Percentiles rank a stretch among this genome's conserved stretches.
Conservation (phyloP, 2,113 vertebrate genomes). For the Crotophaga sulcirostris region DNA sequence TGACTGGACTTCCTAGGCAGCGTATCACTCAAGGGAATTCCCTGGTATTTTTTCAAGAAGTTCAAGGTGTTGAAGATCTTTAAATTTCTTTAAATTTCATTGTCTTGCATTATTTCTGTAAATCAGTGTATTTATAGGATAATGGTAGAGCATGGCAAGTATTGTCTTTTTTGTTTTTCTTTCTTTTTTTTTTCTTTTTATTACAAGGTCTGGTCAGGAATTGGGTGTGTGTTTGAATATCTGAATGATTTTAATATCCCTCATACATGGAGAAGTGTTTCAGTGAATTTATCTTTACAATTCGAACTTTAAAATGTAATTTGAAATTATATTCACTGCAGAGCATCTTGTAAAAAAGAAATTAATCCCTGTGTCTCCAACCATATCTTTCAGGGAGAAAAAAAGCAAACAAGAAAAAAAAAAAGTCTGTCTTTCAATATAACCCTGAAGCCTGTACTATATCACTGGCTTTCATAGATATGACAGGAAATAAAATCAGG, state of each 20-base stretch:
- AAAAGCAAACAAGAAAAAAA: neutral
- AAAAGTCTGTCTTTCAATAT: neutral
- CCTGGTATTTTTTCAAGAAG: slow-evolving; percentile 10
- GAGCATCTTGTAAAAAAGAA: neutral
- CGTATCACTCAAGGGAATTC: neutral
- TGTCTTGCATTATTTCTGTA: neutral
- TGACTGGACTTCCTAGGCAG: neutral
- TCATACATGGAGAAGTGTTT: neutral
- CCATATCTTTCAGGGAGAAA: neutral
- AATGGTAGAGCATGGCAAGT: neutral
- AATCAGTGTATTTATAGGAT: neutral
- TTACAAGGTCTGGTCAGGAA: neutral
- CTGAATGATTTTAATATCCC: slow-evolving; percentile 7
- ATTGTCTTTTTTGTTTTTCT: neutral
- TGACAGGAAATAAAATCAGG: neutral
- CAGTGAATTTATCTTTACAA: neutral
- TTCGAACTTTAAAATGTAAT: neutral
- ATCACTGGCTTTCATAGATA: neutral
- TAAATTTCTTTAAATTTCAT: slow-evolving; percentile 16
- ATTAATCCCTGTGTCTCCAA: neutral
- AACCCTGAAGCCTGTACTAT: neutral
- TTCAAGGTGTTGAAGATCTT: neutral
- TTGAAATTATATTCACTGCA: slow-evolving; percentile 6
- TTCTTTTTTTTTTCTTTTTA: neutral
- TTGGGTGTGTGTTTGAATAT: slow-evolving; percentile 3